phyloP scores from a whole-genome alignment of 2,797 vertebrate species.

The Schizopygopsis pylzovi region DNA sequence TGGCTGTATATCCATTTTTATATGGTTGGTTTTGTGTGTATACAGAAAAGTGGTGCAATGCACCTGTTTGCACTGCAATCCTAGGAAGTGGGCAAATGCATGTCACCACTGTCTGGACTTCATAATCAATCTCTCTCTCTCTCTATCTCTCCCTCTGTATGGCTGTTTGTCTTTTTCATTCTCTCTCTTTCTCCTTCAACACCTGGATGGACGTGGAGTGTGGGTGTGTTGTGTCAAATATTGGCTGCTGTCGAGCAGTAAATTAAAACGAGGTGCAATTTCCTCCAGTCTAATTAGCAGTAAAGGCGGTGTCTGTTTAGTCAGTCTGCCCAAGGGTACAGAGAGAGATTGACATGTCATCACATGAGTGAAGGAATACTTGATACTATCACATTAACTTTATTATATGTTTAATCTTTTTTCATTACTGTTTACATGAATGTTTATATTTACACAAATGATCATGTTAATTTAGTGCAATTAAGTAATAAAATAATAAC shows the following conservation, averaged over 20 bases:
- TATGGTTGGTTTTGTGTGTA: slow-evolving; percentile 11
- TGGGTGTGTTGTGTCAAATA: slow-evolving; percentile 71
- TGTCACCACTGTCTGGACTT: slow-evolving; percentile 20
- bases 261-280: slow-evolving; percentile 82
- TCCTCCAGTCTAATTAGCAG: slow-evolving; percentile 80
- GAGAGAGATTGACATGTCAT: slow-evolving; percentile 39
- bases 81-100: slow-evolving; percentile 12
- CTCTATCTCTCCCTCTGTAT: slow-evolving; percentile 3
- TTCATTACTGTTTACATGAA: not conserved
- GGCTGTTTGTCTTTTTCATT: slow-evolving; percentile 31
- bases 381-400: slow-evolving; percentile 10
- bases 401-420: not conserved
- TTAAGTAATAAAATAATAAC: not conserved
- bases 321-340: slow-evolving; percentile 62
- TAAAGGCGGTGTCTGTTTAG: slow-evolving; percentile 75
- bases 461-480: not conserved
- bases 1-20: not conserved
- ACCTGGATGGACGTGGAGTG: slow-evolving; percentile 70
- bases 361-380: not conserved
- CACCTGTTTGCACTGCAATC: slow-evolving; percentile 24
- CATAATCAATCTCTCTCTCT: not conserved
- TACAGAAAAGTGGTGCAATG: slow-evolving; percentile 12
- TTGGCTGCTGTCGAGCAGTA: slow-evolving; percentile 72
- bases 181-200: slow-evolving; percentile 56
- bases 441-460: not conserved